phyloP scores from a whole-genome alignment of 2,797 vertebrate genomes.

The Vespertilio murinus region DNA sequence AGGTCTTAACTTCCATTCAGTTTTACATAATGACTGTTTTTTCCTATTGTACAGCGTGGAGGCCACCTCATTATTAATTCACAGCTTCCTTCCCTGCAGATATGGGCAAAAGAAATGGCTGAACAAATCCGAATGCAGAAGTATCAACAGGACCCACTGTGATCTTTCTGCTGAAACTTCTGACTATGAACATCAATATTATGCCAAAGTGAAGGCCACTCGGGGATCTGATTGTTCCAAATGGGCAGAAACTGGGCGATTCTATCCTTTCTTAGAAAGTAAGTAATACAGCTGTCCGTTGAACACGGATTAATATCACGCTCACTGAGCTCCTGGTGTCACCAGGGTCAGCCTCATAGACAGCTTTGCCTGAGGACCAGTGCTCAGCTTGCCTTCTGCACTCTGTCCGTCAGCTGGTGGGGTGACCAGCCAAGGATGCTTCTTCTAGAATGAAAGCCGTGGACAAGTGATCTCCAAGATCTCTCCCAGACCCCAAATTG shows the following conservation, averaged over 20 bases:
- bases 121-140: conserved; percentile 82
- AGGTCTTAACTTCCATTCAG: conserved; percentile 48
- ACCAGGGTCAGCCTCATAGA: not conserved
- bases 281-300: conserved; percentile 71
- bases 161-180: conserved; percentile 86
- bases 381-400: not conserved
- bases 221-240: conserved; percentile 77
- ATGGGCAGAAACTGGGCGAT: conserved; percentile 82
- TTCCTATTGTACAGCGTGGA: not conserved
- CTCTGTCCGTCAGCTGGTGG: not conserved
- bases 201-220: conserved; percentile 83
- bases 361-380: not conserved
- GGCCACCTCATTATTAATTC: conserved; percentile 51
- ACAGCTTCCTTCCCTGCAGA: conserved; percentile 73
- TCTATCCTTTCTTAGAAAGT: conserved; percentile 86
- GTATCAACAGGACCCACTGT: conserved; percentile 84
- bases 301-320: not conserved
- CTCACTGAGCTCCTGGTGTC: not conserved
- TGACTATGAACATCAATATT: conserved; percentile 82
- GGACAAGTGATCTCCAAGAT: not conserved
- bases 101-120: conserved; percentile 85
- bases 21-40: conserved; percentile 53
- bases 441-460: not conserved
- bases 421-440: not conserved
- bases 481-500: not conserved